Conservation (phyloP, 2,797 vertebrate species). For the Echeneis naucrates region DNA sequence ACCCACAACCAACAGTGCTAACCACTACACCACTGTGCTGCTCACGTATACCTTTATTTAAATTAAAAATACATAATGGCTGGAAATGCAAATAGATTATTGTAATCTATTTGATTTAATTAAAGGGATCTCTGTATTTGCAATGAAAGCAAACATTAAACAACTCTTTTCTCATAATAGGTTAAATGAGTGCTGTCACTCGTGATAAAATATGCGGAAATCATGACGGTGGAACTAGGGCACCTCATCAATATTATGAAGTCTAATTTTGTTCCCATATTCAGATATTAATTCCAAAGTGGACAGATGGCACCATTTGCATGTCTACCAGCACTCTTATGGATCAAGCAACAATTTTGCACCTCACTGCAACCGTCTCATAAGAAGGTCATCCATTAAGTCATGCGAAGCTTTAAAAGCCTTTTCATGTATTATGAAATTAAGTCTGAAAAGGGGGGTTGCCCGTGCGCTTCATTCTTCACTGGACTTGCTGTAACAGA, state of each 20-base stretch:
- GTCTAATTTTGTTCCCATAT: constrained; percentile 68
- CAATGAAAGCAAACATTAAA: constrained; percentile 7
- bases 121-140: background rate
- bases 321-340: constrained; percentile 71
- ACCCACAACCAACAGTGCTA: no score
- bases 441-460: constrained; percentile 61
- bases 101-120: background rate
- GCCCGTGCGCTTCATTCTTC: constrained; percentile 47
- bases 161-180: background rate
- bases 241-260: constrained; percentile 67
- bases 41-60: no score
- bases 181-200: constrained; percentile 4
- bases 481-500: constrained; percentile 16
- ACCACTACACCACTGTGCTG: no score
- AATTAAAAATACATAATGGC: background rate
- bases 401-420: constrained; percentile 78
- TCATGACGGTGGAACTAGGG: constrained; percentile 44
- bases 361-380: constrained; percentile 80
- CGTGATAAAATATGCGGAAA: constrained; percentile 13
- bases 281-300: constrained; percentile 74
- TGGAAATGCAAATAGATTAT: background rate
- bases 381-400: constrained; percentile 82
- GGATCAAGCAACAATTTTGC: constrained; percentile 81
- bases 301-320: constrained; percentile 77
- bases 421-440: constrained; percentile 82